Evolutionary conservation across 2,888 invertebrate genomes (phyloP).

Genomic region (Mesopsocus fuscifrons): DNA sequence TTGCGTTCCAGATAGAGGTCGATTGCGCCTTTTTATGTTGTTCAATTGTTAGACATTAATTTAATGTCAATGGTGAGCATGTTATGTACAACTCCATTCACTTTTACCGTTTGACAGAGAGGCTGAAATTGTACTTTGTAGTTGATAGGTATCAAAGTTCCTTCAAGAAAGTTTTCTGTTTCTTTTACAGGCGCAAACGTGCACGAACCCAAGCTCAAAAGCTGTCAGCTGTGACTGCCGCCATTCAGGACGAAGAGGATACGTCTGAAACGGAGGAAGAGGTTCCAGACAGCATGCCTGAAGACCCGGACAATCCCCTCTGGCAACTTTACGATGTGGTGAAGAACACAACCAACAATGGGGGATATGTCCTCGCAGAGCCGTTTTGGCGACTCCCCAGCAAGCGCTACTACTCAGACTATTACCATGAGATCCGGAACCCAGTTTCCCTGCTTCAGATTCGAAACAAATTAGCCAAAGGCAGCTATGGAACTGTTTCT

Average conservation of each 20-base stretch:
- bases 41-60: no score
- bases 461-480: conserved; percentile 58
- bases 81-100: no score
- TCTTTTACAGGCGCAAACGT: conserved; percentile 22
- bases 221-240: conserved; percentile 38
- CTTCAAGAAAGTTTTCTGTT: neutral
- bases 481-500: conserved; percentile 63
- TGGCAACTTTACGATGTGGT: conserved; percentile 84
- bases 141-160: neutral
- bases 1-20: no score
- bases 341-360: conserved; percentile 37
- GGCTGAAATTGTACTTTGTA: no score
- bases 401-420: conserved; percentile 83
- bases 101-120: no score
- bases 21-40: no score
- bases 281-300: conserved; percentile 31
- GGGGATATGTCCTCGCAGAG: conserved; percentile 67
- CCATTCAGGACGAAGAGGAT: conserved; percentile 37
- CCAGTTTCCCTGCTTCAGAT: conserved; percentile 91
- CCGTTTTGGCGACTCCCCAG: conserved; percentile 89
- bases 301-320: conserved; percentile 50
- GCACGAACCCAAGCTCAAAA: conserved; percentile 29
- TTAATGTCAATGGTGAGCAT: no score
- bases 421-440: conserved; percentile 90
- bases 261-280: conserved; percentile 43